Evolutionary conservation across 1,140 invertebrate genomes (phyloP).

Genomic region (Oppia nitens): DNA sequence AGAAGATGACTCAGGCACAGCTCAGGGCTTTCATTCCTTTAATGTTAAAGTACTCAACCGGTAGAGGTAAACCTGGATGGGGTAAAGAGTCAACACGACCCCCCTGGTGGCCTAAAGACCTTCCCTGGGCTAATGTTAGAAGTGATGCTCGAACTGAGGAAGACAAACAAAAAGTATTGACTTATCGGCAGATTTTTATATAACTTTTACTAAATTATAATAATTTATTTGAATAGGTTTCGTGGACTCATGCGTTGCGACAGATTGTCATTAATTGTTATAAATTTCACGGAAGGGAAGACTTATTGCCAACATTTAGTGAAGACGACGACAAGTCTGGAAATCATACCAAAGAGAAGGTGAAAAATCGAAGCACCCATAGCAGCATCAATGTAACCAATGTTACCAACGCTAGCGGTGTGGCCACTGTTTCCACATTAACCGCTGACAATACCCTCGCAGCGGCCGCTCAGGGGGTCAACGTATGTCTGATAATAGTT

Average conservation of each 20-base stretch:
- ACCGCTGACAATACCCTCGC: constrained; percentile 10
- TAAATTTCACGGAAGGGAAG: constrained; percentile 89
- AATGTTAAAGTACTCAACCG: constrained; percentile 94
- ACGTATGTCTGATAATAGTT: constrained; percentile 8
- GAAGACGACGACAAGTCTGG: constrained; percentile 64
- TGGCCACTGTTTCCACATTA: constrained; percentile 10
- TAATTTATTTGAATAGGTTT: constrained; percentile 46
- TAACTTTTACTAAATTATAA: background rate
- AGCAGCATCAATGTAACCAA: constrained; percentile 11
- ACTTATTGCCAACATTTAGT: constrained; percentile 78
- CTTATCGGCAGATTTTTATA: constrained; percentile 10
- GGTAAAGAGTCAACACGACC: constrained; percentile 84
- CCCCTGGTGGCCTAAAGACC: constrained; percentile 90
- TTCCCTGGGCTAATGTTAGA: constrained; percentile 92
- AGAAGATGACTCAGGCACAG: constrained; percentile 98
- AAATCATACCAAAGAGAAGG: constrained; percentile 20
- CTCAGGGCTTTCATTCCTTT: constrained; percentile 87
- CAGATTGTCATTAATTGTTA: constrained; percentile 97
- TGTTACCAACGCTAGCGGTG: background rate
- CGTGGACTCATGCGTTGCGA: constrained; percentile 91
- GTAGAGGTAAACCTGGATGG: constrained; percentile 91
- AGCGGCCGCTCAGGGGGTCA: constrained; percentile 15
- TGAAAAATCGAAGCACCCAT: constrained; percentile 13
- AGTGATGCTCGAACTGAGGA: constrained; percentile 92
- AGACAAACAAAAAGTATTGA: constrained; percentile 79